These are phyloP conservation scores for Yoshiicerus persimilis DNA, from an alignment of 1,140 invertebrate species.

Conservation along the genomic window DNA sequence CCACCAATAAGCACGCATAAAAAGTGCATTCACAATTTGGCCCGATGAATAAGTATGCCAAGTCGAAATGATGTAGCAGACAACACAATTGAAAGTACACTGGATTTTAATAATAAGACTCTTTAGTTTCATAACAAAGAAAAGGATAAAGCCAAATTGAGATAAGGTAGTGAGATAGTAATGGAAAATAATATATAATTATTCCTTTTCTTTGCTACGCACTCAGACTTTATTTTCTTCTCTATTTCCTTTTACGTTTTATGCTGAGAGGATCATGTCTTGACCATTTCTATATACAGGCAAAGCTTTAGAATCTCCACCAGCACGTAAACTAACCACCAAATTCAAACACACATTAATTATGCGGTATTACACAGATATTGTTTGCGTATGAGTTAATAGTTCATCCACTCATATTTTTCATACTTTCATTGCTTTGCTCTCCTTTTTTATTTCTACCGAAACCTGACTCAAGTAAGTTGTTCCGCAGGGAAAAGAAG, in stretches of 20 bases:
- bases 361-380: not conserved
- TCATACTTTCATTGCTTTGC: not conserved
- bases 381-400: not conserved
- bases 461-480: not conserved
- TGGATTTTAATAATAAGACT: not conserved
- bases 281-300: not conserved
- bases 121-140: not conserved
- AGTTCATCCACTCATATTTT: not conserved
- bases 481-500: not conserved
- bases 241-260: not conserved
- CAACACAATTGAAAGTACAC: not conserved
- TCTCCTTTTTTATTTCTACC: not conserved
- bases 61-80: not conserved
- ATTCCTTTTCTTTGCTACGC: not conserved
- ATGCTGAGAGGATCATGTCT: constrained; percentile 7
- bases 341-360: not conserved
- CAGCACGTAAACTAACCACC: not conserved
- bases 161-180: not conserved
- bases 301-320: not conserved
- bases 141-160: not conserved
- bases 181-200: constrained; percentile 5
- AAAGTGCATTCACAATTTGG: not conserved
- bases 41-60: not conserved
- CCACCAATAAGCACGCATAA: not conserved
- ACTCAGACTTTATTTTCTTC: not conserved